A percentile compares a stretch with the other conserved stretches of the same genome.
phyloP scores from a whole-genome alignment of 2,797 vertebrate species.

The Basileuterus tristriatus region DNA sequence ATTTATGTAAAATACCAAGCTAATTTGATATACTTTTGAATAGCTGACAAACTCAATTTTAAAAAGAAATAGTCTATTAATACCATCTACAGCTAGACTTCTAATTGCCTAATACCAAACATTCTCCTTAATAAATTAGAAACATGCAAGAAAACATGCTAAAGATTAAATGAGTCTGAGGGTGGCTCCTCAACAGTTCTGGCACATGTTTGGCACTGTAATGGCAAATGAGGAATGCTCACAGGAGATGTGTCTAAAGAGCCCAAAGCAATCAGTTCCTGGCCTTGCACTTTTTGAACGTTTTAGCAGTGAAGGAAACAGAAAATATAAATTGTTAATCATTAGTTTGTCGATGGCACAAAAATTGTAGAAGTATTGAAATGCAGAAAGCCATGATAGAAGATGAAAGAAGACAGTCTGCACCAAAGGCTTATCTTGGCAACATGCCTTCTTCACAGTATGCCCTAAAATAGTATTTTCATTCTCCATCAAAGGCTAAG shows the following conservation, averaged over 20 bases:
- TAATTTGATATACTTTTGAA: conserved; percentile 13
- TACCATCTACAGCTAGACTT: conserved; percentile 36
- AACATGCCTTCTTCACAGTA: conserved; percentile 52
- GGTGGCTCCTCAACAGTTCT: background rate
- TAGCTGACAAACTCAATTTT: conserved; percentile 1
- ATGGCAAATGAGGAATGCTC: background rate
- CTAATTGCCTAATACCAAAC: conserved; percentile 42
- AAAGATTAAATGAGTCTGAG: background rate
- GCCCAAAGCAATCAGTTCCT: background rate
- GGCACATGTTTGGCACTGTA: background rate
- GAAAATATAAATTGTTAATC: conserved; percentile 22
- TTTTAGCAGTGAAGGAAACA: background rate
- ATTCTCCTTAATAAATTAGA: conserved; percentile 38
- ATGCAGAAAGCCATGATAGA: background rate
- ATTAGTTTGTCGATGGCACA: background rate
- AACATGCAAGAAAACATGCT: conserved; percentile 27
- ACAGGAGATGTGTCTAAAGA: background rate
- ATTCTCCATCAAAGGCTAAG: conserved; percentile 59
- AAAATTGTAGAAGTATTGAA: conserved; percentile 3
- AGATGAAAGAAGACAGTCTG: conserved; percentile 55
- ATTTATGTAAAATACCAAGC: conserved; percentile 30
- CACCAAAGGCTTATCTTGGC: conserved; percentile 61
- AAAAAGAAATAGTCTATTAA: conserved; percentile 48
- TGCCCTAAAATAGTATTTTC: conserved; percentile 55
- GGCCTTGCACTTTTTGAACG: background rate